Percentiles rank a stretch among this genome's conserved stretches.
Evolutionary conservation across 2,113 vertebrate genomes (phyloP).

Genomic region (Brachyhypopomus gauderio): DNA sequence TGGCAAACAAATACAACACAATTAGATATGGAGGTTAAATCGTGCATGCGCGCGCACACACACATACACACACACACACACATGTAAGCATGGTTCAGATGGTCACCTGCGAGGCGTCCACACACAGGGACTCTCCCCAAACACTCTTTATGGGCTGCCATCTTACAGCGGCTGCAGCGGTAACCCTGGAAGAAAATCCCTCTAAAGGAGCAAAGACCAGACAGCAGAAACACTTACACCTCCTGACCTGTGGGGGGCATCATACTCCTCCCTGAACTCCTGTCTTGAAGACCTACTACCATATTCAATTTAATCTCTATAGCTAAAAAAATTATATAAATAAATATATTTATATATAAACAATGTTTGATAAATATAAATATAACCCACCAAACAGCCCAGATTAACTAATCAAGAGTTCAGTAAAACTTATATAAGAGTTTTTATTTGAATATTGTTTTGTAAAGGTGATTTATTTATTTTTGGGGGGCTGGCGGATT

Average conservation of each 20-base stretch:
- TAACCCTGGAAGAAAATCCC: slow-evolving; percentile 94
- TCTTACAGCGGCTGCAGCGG: slow-evolving; percentile 84
- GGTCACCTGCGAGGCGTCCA: slow-evolving; percentile 78
- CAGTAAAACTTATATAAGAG: too few species aligned
- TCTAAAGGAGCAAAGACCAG: slow-evolving; percentile 63
- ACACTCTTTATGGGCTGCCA: slow-evolving; percentile 92
- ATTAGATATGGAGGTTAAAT: neutral
- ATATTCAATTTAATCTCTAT: neutral
- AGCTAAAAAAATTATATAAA: neutral
- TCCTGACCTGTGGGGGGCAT: neutral
- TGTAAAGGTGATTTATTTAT: too few species aligned
- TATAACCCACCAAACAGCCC: too few species aligned
- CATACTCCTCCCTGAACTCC: too few species aligned
- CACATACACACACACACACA: neutral
- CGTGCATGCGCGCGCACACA: too few species aligned
- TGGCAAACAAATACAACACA: slow-evolving; percentile 15
- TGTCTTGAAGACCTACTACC: too few species aligned
- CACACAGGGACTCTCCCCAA: slow-evolving; percentile 83
- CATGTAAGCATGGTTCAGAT: neutral
- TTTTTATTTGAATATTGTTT: too few species aligned
- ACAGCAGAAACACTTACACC: neutral
- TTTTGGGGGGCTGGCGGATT: neutral
- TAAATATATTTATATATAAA: too few species aligned
- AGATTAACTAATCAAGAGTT: too few species aligned
- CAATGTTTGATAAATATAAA: too few species aligned